Conservation (phyloP, 2,797 vertebrate species). For the Dermochelys coriacea region DNA sequence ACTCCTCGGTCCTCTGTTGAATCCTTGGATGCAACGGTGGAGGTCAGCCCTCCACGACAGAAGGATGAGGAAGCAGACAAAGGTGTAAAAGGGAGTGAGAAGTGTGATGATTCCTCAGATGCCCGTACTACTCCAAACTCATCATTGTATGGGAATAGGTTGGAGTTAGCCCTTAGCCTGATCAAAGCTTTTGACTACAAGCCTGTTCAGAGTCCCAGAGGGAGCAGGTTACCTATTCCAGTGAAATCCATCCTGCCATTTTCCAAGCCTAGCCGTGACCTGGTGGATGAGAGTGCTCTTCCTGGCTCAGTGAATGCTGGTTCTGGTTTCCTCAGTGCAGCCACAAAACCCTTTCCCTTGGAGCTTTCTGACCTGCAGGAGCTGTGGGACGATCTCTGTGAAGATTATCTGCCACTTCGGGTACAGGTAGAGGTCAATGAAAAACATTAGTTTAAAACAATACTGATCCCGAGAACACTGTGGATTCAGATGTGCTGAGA, state of each 20-base stretch:
- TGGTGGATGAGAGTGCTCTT: slow-evolving; percentile 66
- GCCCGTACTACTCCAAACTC: slow-evolving; percentile 76
- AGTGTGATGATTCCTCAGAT: slow-evolving; percentile 84
- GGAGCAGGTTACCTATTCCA: slow-evolving; percentile 90
- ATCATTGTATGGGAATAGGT: slow-evolving; percentile 66
- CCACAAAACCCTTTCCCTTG: slow-evolving; percentile 78
- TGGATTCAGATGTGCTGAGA: slow-evolving; percentile 60
- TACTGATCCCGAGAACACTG: not conserved
- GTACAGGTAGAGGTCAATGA: slow-evolving; percentile 86
- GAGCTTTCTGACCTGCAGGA: slow-evolving; percentile 89
- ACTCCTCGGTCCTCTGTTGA: slow-evolving; percentile 86
- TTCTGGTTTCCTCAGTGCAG: slow-evolving; percentile 71
- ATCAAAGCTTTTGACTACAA: slow-evolving; percentile 87
- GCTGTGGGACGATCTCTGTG: slow-evolving; percentile 91
- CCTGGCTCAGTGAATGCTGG: slow-evolving; percentile 51
- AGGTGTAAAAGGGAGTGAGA: slow-evolving; percentile 79
- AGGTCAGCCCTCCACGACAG: slow-evolving; percentile 63
- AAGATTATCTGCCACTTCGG: slow-evolving; percentile 87
- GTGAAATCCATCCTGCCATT: slow-evolving; percentile 79
- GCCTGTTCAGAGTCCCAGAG: slow-evolving; percentile 85
- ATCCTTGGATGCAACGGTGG: slow-evolving; percentile 85
- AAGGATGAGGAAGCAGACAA: slow-evolving; percentile 80
- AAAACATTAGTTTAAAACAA: not conserved
- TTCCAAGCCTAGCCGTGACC: slow-evolving; percentile 65
- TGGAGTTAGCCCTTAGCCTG: slow-evolving; percentile 85